Evolutionary conservation across 2,888 invertebrate species (phyloP).

Genomic region (Dromius quadrimaculatus): DNA sequence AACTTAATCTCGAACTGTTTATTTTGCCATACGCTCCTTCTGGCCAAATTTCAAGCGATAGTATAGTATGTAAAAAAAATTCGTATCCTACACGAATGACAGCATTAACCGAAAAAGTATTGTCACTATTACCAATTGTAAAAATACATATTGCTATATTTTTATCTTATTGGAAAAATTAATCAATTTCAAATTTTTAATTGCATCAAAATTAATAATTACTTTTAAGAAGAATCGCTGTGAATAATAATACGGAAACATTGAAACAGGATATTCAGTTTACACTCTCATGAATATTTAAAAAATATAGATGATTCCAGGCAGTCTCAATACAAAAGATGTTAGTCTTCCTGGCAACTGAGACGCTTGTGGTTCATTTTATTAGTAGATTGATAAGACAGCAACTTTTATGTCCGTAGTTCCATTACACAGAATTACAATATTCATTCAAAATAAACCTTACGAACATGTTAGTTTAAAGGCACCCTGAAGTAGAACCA

Average conservation of each 20-base stretch:
- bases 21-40: too few relatives aligned
- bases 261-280: background rate
- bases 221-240: too few relatives aligned
- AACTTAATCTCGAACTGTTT: too few relatives aligned
- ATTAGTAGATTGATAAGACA: constrained; percentile 21
- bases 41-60: too few relatives aligned
- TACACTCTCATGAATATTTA: constrained; percentile 12
- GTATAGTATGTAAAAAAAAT: too few relatives aligned
- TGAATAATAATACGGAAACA: background rate
- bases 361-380: constrained; percentile 9
- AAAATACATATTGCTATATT: too few relatives aligned
- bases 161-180: too few relatives aligned
- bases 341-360: background rate
- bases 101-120: too few relatives aligned
- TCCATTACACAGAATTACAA: constrained; percentile 39
- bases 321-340: background rate
- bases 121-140: too few relatives aligned
- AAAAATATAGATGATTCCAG: constrained; percentile 3
- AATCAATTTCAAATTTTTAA: too few relatives aligned
- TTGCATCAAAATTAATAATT: too few relatives aligned
- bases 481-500: constrained; percentile 14
- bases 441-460: constrained; percentile 42
- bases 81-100: too few relatives aligned
- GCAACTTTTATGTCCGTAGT: constrained; percentile 31
- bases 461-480: constrained; percentile 38